A percentile compares a stretch with the other conserved stretches of the same genome.
Evolutionary conservation across 2,113 vertebrate species (phyloP).

Genomic region (Callaeas wilsoni): DNA sequence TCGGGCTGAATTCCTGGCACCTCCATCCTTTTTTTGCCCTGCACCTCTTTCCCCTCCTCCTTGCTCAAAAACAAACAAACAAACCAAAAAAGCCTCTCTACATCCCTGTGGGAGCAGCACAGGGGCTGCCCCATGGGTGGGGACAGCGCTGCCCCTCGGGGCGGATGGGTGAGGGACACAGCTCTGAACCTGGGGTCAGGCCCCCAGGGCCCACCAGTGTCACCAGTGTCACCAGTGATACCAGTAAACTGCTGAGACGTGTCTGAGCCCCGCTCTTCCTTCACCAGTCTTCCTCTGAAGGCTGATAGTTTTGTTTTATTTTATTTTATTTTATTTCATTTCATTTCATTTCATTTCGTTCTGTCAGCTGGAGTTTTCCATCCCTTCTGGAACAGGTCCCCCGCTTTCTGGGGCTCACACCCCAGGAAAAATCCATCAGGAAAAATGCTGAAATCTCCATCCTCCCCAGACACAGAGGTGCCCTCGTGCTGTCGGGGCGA

Average conservation of each 20-base stretch:
- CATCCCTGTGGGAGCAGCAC: not conserved
- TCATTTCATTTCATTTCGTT: too few relatives aligned
- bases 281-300: not conserved
- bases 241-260: not conserved
- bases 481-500: too few relatives aligned
- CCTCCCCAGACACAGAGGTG: fast-evolving
- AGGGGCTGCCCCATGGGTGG: too few relatives aligned
- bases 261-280: not conserved
- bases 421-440: not conserved
- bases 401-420: not conserved
- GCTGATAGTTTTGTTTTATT: fast-evolving
- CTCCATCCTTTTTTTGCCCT: not conserved
- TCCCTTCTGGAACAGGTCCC: not conserved
- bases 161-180: too few relatives aligned
- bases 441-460: not conserved
- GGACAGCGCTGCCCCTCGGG: too few relatives aligned
- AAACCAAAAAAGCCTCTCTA: fast-evolving
- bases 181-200: not conserved
- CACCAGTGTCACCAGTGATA: not conserved
- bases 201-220: too few relatives aligned
- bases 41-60: fast-evolving
- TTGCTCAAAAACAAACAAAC: fast-evolving
- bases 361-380: not conserved
- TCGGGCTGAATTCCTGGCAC: not conserved
- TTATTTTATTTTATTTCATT: not conserved